Conservation (phyloP, 1,140 invertebrate genomes). For the Dendroctonus valens region DNA sequence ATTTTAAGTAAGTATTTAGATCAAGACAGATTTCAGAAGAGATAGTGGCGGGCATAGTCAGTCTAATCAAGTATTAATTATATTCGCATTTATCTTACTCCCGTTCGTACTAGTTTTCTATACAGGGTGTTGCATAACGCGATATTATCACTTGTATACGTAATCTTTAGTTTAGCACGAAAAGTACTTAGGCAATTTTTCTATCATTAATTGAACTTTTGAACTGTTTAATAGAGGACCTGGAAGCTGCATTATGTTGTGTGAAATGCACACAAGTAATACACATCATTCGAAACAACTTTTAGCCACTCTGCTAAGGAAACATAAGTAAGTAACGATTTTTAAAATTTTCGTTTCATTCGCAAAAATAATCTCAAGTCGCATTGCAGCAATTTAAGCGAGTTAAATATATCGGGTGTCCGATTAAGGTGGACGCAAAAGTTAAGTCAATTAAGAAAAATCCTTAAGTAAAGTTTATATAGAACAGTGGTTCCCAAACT, state of each 20-base stretch:
- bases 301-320: conserved; percentile 52
- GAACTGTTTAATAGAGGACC: conserved; percentile 52
- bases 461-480: too few species aligned
- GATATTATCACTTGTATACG: neutral
- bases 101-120: too few species aligned
- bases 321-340: conserved; percentile 50
- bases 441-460: too few species aligned
- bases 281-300: conserved; percentile 42
- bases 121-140: too few species aligned
- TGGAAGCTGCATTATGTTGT: conserved; percentile 49
- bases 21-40: neutral
- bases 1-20: conserved; percentile 47
- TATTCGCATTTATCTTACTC: neutral
- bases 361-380: neutral
- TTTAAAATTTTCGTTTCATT: neutral
- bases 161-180: neutral
- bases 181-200: neutral
- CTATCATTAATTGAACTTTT: neutral
- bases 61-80: neutral
- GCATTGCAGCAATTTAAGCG: too few species aligned
- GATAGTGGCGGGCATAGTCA: neutral
- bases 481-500: too few species aligned
- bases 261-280: conserved; percentile 52
- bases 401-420: too few species aligned
- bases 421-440: too few species aligned